Evolutionary conservation across 2,113 vertebrate species (phyloP).

Genomic region (Saguinus midas): DNA sequence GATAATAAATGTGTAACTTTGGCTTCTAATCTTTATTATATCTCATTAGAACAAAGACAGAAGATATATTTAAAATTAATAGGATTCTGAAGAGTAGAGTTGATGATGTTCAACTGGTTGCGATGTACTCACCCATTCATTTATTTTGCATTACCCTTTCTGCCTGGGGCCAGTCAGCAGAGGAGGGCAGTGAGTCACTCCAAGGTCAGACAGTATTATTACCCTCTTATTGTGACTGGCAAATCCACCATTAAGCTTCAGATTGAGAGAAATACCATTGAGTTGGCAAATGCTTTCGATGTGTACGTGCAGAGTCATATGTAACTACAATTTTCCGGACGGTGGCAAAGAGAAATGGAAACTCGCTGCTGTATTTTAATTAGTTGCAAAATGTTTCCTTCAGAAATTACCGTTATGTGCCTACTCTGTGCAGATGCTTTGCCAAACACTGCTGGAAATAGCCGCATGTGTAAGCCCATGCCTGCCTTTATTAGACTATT

Average conservation of each 20-base stretch:
- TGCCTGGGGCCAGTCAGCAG: slow-evolving; percentile 81
- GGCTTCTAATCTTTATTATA: neutral
- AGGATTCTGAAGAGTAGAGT: neutral
- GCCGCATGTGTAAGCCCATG: neutral
- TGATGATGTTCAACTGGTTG: neutral
- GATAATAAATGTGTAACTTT: neutral
- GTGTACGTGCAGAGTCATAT: slow-evolving; percentile 78
- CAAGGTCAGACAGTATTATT: slow-evolving; percentile 89
- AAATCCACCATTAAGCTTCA: slow-evolving; percentile 92
- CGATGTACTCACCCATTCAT: slow-evolving; percentile 48
- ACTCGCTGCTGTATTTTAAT: slow-evolving; percentile 63
- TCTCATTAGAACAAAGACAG: neutral
- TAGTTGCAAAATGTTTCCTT: slow-evolving; percentile 50
- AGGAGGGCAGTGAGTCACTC: slow-evolving; percentile 83
- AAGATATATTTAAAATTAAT: neutral
- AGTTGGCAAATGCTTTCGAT: slow-evolving; percentile 88
- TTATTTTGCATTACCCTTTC: slow-evolving; percentile 76
- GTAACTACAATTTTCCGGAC: slow-evolving; percentile 71
- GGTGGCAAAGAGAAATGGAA: slow-evolving; percentile 57
- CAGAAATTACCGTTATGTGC: neutral
- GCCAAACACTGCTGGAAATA: neutral
- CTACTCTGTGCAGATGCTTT: neutral
- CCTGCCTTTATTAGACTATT: neutral
- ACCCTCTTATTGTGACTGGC: slow-evolving; percentile 89
- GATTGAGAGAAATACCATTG: slow-evolving; percentile 89